Evolutionary conservation across 2,888 invertebrate genomes (phyloP).

Genomic region (Deilephila elpenor): DNA sequence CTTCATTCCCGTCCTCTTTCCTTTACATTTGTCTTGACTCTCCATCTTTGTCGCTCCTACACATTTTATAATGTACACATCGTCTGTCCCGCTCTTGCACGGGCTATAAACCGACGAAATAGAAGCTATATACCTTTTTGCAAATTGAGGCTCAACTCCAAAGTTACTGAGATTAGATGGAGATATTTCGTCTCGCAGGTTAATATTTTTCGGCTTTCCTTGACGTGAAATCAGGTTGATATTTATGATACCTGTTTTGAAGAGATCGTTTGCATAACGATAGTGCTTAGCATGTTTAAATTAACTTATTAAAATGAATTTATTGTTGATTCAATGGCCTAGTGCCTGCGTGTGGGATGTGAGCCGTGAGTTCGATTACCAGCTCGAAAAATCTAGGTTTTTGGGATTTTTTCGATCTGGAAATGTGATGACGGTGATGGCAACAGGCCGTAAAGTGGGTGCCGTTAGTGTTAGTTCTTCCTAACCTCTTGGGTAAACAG

Average conservation of each 20-base stretch:
- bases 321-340: too few relatives aligned
- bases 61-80: conserved; percentile 31
- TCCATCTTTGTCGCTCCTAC: conserved; percentile 30
- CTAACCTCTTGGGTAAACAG: too few relatives aligned
- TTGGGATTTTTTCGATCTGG: too few relatives aligned
- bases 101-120: conserved; percentile 54
- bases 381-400: too few relatives aligned
- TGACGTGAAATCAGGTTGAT: conserved; percentile 28
- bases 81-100: conserved; percentile 39
- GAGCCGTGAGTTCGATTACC: too few relatives aligned
- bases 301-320: neutral
- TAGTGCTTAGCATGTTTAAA: neutral
- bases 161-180: conserved; percentile 55
- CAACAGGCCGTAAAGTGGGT: too few relatives aligned
- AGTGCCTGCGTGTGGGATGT: too few relatives aligned
- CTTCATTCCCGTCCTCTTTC: neutral
- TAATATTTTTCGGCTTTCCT: conserved; percentile 39
- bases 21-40: conserved; percentile 41
- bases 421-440: too few relatives aligned
- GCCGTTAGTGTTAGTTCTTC: too few relatives aligned
- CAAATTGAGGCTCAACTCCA: conserved; percentile 56
- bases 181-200: conserved; percentile 43
- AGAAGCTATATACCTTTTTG: conserved; percentile 56
- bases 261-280: neutral
- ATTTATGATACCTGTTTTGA: neutral